Evolutionary conservation across 2,888 invertebrate genomes (phyloP), one percentile per base, ranked within the genome.

Genomic region (Erpobdella octoculata): DNA sequence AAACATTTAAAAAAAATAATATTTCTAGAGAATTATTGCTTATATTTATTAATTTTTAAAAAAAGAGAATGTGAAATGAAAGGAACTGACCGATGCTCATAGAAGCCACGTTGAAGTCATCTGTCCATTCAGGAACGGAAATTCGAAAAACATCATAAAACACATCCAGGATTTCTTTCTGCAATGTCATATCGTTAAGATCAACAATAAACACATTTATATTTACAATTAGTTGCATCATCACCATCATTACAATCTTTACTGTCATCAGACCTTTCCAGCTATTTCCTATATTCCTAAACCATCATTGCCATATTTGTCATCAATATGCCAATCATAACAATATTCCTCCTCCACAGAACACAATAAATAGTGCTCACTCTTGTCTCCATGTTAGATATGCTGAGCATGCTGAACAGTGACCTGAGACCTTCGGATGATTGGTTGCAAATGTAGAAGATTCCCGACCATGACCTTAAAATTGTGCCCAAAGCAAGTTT

Each of bases 91-190:
- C 83, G 71, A 93, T 89, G 53, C 92, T 91, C 76, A 90, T 89
- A 75, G 95, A 84, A 0, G 94, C 94, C 48, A 8, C 89, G 61
- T 89, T 89, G 78, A 93, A 90, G 83, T 95, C 93, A 79, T 92
- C 92, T 0, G 93, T 92, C 93, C 93, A 94, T 35, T 79, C 89
- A 0, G 93, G 93, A 81, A 92, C 88, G 59, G 91, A 90, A 76
- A 95, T 85, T 73, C 91, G 90, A 77, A 95, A 88, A 72, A 96
- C 84, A 82, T 95, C 94, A 82, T 91, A 95, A 59, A 96, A 85
- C 75, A 95, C 86, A 84, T 95, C 94, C 82, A 96, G 85, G 79
- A 95, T 89, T 69, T 92, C 92, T 88, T 92, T 91, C 92, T 92
- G 83, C 6, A 85, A 3, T 37, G 9, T 73, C 74, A 75, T 76